Base-by-base conservation (phyloP, 2,888 invertebrate genomes). In the Aporophyla lueneburgensis region DNA sequence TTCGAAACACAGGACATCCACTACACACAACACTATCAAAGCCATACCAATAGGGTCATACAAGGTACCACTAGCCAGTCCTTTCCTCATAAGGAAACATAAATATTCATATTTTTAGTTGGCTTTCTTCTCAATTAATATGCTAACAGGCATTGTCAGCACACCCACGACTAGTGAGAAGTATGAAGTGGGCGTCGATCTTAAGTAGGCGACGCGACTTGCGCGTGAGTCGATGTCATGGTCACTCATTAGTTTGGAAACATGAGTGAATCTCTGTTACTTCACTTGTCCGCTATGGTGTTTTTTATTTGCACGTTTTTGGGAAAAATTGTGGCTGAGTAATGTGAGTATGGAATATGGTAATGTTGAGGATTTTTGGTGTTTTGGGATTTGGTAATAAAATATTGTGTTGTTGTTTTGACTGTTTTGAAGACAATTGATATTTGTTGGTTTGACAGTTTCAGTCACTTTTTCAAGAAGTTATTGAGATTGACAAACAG, bases 101-200 rank as follows among this genome's bases (percentile, higher is more conserved):
- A 93, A 93, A 93, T 93, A 94, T 95, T 94, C 93, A 94, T 94
- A 93, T 94, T 93, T 94, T 94, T 93, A 84, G 90, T 91, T 91
- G 91, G 92, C 95, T 96, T 95, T 96, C 95, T 95, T 96, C 94
- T 93, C 95, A 96, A 96, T 96, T 95, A 96, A 95, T 95, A 96
- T 95, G 95, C 95, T 95, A 95, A 95, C 93, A 94, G 93, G 93
- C 94, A 95, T 95, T 95, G 95, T 95, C 94, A 93, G 93, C 91
- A 94, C 95, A 92, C 96, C 96, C 93, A 96, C 96, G 88, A 89
- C 86, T 87, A 87, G 86, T 88, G 86, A 92, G 89, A 90, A 90
- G 91, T 91, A 92, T 89, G 87, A 91, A 87, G 93, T 93, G 92
- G 93, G 94, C 90, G 93, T 89, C 83, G 89, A 87, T 90, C 89